A percentile compares a stretch with the other conserved stretches of the same genome.
phyloP scores from a whole-genome alignment of 2,797 vertebrate species.

The Scomberomorus guttatus region DNA sequence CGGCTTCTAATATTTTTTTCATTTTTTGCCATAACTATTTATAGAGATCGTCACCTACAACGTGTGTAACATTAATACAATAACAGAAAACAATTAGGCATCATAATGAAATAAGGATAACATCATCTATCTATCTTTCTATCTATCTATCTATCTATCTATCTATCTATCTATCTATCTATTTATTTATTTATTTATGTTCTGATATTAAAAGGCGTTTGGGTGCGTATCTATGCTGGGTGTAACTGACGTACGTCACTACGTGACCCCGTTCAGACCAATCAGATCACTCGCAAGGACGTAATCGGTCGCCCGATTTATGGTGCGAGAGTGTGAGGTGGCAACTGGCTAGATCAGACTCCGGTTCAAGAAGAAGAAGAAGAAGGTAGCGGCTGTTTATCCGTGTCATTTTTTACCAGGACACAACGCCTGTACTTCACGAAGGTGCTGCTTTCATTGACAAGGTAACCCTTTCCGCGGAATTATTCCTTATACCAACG shows the following conservation, averaged over 20 bases:
- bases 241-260: constrained; percentile 24
- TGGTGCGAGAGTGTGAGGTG: constrained; percentile 80
- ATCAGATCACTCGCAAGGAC: constrained; percentile 48
- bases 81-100: too few species aligned
- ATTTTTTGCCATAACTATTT: too few species aligned
- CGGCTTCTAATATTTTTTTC: too few species aligned
- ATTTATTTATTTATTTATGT: too few species aligned
- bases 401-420: constrained; percentile 16
- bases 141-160: too few species aligned
- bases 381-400: neutral
- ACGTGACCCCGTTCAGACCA: constrained; percentile 66
- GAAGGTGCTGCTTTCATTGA: constrained; percentile 37
- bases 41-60: too few species aligned
- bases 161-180: too few species aligned
- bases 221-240: constrained; percentile 12
- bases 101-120: too few species aligned
- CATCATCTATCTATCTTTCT: too few species aligned
- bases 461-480: constrained; percentile 52
- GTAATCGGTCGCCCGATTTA: constrained; percentile 81
- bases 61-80: too few species aligned
- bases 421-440: constrained; percentile 6
- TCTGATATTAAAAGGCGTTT: too few species aligned
- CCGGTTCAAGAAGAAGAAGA: constrained; percentile 26
- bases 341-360: constrained; percentile 34
- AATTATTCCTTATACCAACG: too few species aligned